phyloP scores from a whole-genome alignment of 2,797 vertebrate species.

The Avahi laniger region DNA sequence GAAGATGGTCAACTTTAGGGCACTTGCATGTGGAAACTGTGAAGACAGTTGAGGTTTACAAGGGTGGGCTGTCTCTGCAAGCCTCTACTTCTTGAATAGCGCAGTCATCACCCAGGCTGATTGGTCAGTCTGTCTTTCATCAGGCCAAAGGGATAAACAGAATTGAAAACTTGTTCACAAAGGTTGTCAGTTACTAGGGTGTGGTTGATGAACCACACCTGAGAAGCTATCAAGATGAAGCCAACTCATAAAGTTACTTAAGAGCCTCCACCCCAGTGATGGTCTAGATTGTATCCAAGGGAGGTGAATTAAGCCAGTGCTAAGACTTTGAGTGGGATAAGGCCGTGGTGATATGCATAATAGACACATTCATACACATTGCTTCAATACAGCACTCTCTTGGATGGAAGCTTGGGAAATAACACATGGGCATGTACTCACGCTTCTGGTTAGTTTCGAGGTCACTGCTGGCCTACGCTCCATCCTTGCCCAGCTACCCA shows the following conservation, averaged over 20 bases:
- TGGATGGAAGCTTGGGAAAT: slow-evolving; percentile 69
- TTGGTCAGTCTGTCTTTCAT: background rate
- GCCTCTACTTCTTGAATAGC: background rate
- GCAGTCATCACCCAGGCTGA: background rate
- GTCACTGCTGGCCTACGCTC: background rate
- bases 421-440: background rate
- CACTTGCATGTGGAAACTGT: background rate
- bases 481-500: background rate
- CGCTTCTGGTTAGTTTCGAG: background rate
- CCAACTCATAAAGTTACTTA: slow-evolving; percentile 56
- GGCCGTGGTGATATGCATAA: slow-evolving; percentile 39
- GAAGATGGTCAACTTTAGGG: background rate
- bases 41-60: background rate
- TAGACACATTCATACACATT: slow-evolving; percentile 55
- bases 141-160: background rate
- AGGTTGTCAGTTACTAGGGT: slow-evolving; percentile 55
- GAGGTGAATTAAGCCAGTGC: slow-evolving; percentile 46
- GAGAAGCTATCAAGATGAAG: slow-evolving; percentile 46
- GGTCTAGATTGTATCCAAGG: slow-evolving; percentile 61
- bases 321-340: slow-evolving; percentile 48
- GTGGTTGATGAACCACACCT: slow-evolving; percentile 55
- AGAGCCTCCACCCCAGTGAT: slow-evolving; percentile 64
- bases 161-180: background rate
- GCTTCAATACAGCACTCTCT: background rate
- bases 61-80: background rate